Evolutionary conservation across 2,888 invertebrate genomes (phyloP).

Genomic region (Eristalinus aeneus): DNA sequence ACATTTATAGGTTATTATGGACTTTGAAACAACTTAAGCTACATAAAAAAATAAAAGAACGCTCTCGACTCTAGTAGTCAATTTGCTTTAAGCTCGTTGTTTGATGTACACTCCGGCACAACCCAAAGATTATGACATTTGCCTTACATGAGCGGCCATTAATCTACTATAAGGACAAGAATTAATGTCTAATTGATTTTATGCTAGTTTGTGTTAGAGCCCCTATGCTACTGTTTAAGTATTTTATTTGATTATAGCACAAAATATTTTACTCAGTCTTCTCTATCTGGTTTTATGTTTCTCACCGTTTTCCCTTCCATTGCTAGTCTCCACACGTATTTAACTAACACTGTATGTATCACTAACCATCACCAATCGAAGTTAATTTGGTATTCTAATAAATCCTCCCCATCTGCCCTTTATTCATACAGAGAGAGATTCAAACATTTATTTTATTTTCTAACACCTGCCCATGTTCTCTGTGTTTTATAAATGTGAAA

Average conservation of each 20-base stretch:
- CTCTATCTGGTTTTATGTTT: not conserved
- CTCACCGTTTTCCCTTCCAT: conserved; percentile 6
- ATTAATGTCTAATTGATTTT: too few species aligned
- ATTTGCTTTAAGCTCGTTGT: too few species aligned
- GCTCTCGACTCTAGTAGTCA: too few species aligned
- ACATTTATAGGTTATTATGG: too few species aligned
- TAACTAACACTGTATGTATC: not conserved
- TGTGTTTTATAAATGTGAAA: conserved; percentile 54
- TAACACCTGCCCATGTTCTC: not conserved
- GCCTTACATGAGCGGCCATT: too few species aligned
- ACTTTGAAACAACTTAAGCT: too few species aligned
- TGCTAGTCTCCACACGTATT: not conserved
- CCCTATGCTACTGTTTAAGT: not conserved
- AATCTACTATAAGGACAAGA: too few species aligned
- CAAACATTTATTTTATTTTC: conserved; percentile 6
- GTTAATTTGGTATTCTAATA: not conserved
- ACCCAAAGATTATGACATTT: too few species aligned
- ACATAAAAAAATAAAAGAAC: too few species aligned
- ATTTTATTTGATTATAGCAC: not conserved
- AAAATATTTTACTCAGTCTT: not conserved
- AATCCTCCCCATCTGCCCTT: not conserved
- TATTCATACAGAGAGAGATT: not conserved
- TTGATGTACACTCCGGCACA: too few species aligned
- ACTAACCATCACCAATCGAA: conserved; percentile 36
- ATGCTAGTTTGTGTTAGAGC: too few species aligned